Conservation (phyloP, 2,888 invertebrate genomes). For the Crematogaster levior region DNA sequence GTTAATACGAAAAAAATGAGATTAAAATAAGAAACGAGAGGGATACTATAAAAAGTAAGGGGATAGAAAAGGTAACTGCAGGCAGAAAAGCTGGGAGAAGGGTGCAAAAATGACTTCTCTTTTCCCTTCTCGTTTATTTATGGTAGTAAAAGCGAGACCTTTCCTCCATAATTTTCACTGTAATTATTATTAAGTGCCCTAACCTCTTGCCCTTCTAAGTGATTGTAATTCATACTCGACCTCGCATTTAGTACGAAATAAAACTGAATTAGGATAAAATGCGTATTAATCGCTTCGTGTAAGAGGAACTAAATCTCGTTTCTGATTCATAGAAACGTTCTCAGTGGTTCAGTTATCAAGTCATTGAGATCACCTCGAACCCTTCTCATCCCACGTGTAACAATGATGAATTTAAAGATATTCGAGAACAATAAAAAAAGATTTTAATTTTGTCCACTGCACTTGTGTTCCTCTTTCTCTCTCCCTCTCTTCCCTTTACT, state of each 20-base stretch:
- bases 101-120: conserved; percentile 56
- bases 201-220: conserved; percentile 51
- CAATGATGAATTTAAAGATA: not conserved
- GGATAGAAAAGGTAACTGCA: conserved; percentile 33
- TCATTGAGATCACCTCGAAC: not conserved
- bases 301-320: conserved; percentile 13
- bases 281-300: conserved; percentile 52
- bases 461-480: conserved; percentile 2
- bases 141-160: conserved; percentile 50
- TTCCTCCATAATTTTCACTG: conserved; percentile 68
- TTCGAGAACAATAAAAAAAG: not conserved
- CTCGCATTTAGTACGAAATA: conserved; percentile 49
- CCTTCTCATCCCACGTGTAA: not conserved
- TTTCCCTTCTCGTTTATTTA: conserved; percentile 61
- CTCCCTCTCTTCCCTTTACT: not conserved
- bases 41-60: conserved; percentile 22
- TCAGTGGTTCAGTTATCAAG: not conserved
- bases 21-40: conserved; percentile 55
- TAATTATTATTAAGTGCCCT: conserved; percentile 77
- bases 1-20: conserved; percentile 53
- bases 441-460: not conserved
- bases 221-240: conserved; percentile 75
- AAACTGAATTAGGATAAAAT: conserved; percentile 61
- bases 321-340: not conserved
- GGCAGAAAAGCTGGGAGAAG: conserved; percentile 38